Base-by-base conservation (phyloP, 92 coral and sea anemone species). In the Actinernus sp. region DNA sequence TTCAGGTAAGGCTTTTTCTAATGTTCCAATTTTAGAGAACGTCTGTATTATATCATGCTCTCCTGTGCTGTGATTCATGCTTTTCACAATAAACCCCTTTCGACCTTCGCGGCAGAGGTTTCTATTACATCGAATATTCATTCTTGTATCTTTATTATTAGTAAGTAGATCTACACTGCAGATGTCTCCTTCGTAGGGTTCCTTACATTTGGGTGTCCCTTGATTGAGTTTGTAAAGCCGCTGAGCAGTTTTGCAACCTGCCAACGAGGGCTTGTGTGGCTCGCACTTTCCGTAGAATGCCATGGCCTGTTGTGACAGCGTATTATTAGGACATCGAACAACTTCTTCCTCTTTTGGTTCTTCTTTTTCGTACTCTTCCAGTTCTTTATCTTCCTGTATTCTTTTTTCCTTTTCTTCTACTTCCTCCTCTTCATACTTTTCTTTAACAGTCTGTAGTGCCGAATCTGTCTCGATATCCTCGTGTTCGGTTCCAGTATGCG, bases 261-360 rank as follows among this genome's bases (percentile, higher is more conserved):
- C 70, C 0, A 24, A 31, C 3, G 92, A 24, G 29, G 96, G 85
- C 27, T 30, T 57, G 29, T 89, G 96, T 6, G 96, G 96, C 18
- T 55, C 38, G 30, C 96, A 89, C 5, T 68, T 65, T 0, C 88
- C 96, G 26, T 85, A 89, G 22, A 80, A 45, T 16, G 52, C 39
- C 43, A 69, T 22, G 25, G 4, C 50, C 50, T 24, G 37, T 17
- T 69, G 50, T 11, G 39, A 31, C 2, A 69, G 76, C 4, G 29
- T 55, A 22, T 69, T 69, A 6, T 54, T 55, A 44, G 76, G 76
- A 30, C 76, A 69, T 2, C 41, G n/a, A 1, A 16, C 23, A n/a
- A 4, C 16, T n/a, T n/a, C 38, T 14, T 58, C 65, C 22, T 58
- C 13, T 36, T 36, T 36, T 14, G 8, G 7, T 7, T 36, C 41